Evolutionary conservation across 2,888 invertebrate genomes (phyloP).

Genomic region (Drosophila mettleri): DNA sequence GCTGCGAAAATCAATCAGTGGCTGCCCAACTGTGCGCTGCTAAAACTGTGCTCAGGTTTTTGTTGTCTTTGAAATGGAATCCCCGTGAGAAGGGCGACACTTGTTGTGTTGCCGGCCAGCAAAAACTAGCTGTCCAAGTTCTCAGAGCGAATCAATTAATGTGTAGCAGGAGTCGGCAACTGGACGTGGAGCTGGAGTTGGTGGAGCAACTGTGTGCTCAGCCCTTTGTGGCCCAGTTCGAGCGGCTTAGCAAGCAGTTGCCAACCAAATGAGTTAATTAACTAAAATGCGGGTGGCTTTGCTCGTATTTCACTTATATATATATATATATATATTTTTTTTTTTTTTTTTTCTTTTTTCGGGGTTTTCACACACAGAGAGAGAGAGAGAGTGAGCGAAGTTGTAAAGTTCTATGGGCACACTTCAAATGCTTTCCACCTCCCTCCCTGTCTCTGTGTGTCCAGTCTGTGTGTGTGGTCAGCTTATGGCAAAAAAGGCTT

Average conservation of each 20-base stretch:
- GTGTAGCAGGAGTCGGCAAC: slow-evolving; percentile 17
- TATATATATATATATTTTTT: slow-evolving; percentile 8
- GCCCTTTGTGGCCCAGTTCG: slow-evolving; percentile 65
- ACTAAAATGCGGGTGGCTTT: slow-evolving; percentile 85
- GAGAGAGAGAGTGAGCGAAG: slow-evolving; percentile 4
- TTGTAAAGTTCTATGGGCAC: slow-evolving; percentile 41
- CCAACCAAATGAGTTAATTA: slow-evolving; percentile 85
- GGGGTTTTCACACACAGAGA: slow-evolving; percentile 12
- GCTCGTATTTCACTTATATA: slow-evolving; percentile 51
- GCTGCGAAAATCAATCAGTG: slow-evolving; percentile 68
- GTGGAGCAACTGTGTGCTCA: slow-evolving; percentile 9
- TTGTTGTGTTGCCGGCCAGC: slow-evolving; percentile 56
- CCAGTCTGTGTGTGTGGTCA: slow-evolving; percentile 72
- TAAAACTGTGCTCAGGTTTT: slow-evolving; percentile 52
- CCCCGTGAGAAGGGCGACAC: slow-evolving; percentile 83
- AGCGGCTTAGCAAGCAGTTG: slow-evolving; percentile 73
- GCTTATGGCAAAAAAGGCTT: slow-evolving; percentile 74
- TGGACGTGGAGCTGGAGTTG: slow-evolving; percentile 6
- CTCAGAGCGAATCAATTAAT: slow-evolving; percentile 81
- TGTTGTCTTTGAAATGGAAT: slow-evolving; percentile 79
- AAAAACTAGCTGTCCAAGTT: slow-evolving; percentile 37
- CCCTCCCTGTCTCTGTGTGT: slow-evolving; percentile 37
- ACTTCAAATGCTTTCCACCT: slow-evolving; percentile 62
- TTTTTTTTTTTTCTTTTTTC: slow-evolving; percentile 11
- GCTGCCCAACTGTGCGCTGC: slow-evolving; percentile 42